Conservation (phyloP, 2,888 invertebrate species). For the Coenonympha arcania region DNA sequence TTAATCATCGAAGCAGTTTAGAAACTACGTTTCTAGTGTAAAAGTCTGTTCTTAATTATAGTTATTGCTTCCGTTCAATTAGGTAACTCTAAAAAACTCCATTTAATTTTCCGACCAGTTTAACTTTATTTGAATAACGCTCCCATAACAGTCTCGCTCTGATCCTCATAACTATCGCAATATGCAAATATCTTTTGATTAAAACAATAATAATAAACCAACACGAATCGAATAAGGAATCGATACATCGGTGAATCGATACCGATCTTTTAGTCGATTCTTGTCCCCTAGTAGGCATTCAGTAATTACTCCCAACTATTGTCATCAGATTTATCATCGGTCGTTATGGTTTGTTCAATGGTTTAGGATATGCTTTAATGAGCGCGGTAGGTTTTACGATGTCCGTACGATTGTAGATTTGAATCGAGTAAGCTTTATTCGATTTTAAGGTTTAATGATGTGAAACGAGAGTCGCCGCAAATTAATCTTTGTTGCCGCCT, state of each 20-base stretch:
- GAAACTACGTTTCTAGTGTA: too few relatives aligned
- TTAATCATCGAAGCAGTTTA: too few relatives aligned
- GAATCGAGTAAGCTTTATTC: conserved; percentile 15
- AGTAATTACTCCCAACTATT: conserved; percentile 62
- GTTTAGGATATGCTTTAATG: conserved; percentile 31
- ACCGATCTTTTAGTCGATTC: conserved; percentile 57
- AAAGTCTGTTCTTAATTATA: neutral
- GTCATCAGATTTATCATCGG: conserved; percentile 52
- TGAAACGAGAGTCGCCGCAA: neutral
- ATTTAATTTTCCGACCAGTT: conserved; percentile 22
- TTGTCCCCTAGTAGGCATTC: conserved; percentile 64
- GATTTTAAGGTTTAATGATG: conserved; percentile 3
- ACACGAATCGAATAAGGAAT: conserved; percentile 60
- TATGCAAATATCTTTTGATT: conserved; percentile 61
- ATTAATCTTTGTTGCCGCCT: neutral
- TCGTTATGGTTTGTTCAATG: conserved; percentile 29
- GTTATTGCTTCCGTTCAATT: conserved; percentile 3
- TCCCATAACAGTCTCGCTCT: conserved; percentile 19
- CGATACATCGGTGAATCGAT: conserved; percentile 47
- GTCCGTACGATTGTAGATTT: conserved; percentile 17
- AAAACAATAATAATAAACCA: conserved; percentile 61
- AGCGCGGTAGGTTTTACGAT: conserved; percentile 16
- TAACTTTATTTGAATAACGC: conserved; percentile 18
- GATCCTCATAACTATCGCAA: conserved; percentile 31
- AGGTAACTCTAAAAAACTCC: conserved; percentile 2